A percentile compares a stretch with the other conserved stretches of the same genome.
Evolutionary conservation across 2,888 invertebrate species (phyloP).

Genomic region (Ichneumoninae sp.): DNA sequence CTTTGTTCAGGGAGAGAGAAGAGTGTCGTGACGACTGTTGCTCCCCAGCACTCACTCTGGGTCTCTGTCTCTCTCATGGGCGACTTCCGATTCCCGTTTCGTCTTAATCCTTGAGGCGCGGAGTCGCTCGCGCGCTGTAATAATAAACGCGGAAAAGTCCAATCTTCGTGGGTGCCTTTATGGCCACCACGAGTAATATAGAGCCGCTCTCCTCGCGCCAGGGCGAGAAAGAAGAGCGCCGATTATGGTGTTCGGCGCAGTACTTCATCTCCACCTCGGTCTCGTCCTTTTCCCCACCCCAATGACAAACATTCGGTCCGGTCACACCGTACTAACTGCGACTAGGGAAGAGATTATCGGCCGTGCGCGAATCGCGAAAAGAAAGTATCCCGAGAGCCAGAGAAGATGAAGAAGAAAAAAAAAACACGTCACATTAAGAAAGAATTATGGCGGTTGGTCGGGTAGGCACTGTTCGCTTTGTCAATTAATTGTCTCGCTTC

Average conservation of each 20-base stretch:
- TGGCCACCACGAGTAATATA: constrained; percentile 72
- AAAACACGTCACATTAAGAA: constrained; percentile 81
- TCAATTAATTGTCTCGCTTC: constrained; percentile 78
- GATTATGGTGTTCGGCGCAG: constrained; percentile 32
- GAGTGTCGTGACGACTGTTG: constrained; percentile 26
- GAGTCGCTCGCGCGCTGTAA: constrained; percentile 67
- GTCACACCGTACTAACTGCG: constrained; percentile 66
- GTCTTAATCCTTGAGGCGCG: constrained; percentile 80
- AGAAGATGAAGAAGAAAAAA: constrained; percentile 67
- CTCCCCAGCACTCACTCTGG: constrained; percentile 41
- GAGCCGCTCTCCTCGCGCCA: not conserved
- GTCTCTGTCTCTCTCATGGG: constrained; percentile 28
- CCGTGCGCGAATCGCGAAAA: constrained; percentile 67
- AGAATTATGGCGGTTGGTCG: constrained; percentile 80
- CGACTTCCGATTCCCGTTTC: constrained; percentile 81
- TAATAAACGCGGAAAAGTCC: constrained; percentile 81
- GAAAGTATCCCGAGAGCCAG: constrained; percentile 27
- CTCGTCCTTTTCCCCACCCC: constrained; percentile 34
- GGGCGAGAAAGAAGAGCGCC: constrained; percentile 20
- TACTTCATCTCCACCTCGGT: constrained; percentile 4
- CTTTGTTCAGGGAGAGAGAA: constrained; percentile 32
- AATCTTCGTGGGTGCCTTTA: constrained; percentile 81
- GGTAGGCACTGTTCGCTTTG: constrained; percentile 73
- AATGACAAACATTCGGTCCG: constrained; percentile 74
- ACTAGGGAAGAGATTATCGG: constrained; percentile 79